Base-by-base conservation (phyloP, 2,797 vertebrate species). In the Sebastes baramenuke region DNA sequence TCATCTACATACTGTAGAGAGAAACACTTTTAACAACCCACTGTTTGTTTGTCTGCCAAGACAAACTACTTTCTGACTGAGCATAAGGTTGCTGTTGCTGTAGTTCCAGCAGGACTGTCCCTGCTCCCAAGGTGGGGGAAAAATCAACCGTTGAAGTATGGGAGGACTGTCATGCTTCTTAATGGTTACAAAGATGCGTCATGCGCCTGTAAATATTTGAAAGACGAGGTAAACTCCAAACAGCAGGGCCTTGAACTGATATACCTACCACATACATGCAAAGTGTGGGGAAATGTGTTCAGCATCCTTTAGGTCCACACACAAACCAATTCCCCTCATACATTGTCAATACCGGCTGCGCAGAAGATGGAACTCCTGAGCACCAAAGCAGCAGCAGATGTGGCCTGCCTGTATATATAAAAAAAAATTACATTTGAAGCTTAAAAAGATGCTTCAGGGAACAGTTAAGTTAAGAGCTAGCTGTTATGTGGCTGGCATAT, bases 361-460 rank as follows among this genome's bases (percentile, higher is more conserved):
- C 38, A 46, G 76, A 25, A 42, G 77, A 61, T 60, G 36, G 54
- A 71, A 66, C 61, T 60, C n/a, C n/a, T 54, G 55, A 49, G 66
- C 68, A 62, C 25, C 67, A 65, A 61, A 61, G 24, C 73, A 61
- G 46, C 42, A 78, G 60, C 59, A 77, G 54, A 74, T 73, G 69
- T 24, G 4, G 20, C 55, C 46, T 55, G 32, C 69, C 76, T 42
- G 38, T 61, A 56, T 22, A 34, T 65, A 49, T 49, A 49, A 29
- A 66, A 72, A 18, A 18, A 18, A 16, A 42, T 42, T 42, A 27
- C 22, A 69, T 70, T 62, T 58, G 25, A 56, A 61, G 34, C 13
- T n/a, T 65, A 60, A 72, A 72, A 69, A 68, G 14, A 25, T 29
- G 59, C 32, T 46, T 60, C 20, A 29, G 62, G 36, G 60, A 77